These are phyloP conservation scores for Monoplex corrugatus DNA, from an alignment of 2,888 invertebrate species.

Conservation along the genomic window DNA sequence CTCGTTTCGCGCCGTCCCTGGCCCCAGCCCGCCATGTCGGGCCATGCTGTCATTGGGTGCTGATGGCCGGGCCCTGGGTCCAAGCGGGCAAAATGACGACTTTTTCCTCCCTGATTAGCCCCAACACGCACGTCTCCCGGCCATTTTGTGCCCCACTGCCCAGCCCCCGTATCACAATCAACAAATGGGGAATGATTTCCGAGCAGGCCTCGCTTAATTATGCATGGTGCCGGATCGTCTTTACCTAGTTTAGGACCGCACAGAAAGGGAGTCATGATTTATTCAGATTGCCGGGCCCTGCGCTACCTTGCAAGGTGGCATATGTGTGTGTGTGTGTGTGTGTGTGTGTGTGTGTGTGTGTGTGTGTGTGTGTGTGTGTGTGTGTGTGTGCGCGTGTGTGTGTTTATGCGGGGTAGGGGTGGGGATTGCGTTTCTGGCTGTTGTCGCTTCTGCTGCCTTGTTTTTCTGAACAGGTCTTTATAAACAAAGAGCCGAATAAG, in stretches of 20 bases:
- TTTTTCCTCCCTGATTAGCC: constrained; percentile 9
- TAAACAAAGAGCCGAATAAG: too few species aligned
- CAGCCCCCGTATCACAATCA: neutral
- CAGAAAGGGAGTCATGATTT: constrained; percentile 19
- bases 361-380: neutral
- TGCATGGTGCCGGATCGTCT: constrained; percentile 20
- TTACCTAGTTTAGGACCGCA: neutral
- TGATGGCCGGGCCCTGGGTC: neutral
- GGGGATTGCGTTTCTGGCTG: neutral
- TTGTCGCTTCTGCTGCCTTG: neutral
- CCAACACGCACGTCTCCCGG: neutral
- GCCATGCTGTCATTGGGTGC: neutral
- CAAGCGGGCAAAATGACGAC: neutral
- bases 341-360: neutral
- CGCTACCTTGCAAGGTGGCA: neutral
- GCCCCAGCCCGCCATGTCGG: neutral
- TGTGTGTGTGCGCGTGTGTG: neutral
- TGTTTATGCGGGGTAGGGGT: neutral
- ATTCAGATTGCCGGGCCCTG: neutral
- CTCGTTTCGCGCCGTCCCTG: neutral
- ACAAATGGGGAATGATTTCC: constrained; percentile 21
- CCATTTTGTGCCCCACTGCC: neutral
- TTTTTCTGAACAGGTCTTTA: neutral
- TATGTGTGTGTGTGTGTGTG: neutral
- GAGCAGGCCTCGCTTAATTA: neutral